These are phyloP conservation scores for Andrena flavipes DNA, from an alignment of 2,888 invertebrate species.

Conservation along the genomic window DNA sequence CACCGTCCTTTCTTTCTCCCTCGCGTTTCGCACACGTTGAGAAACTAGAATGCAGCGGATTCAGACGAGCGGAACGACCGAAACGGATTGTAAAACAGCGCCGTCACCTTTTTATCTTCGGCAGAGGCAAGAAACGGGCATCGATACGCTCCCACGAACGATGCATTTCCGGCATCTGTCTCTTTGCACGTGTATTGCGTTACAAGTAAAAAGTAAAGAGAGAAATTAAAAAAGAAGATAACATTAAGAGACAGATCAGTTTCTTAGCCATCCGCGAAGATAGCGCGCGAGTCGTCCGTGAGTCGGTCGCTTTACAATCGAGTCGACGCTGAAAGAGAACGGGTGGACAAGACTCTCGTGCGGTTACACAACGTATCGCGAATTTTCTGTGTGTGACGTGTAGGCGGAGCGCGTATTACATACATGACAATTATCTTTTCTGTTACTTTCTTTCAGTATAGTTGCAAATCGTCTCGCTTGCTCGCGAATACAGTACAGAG, in stretches of 20 bases:
- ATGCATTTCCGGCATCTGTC: background rate
- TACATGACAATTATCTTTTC: conserved; percentile 42
- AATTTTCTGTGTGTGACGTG: conserved; percentile 40
- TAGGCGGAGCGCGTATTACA: conserved; percentile 55
- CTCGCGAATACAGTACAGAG: conserved; percentile 57
- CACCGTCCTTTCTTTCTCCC: conserved; percentile 16
- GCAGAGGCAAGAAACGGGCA: conserved; percentile 48
- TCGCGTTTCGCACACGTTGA: conserved; percentile 26
- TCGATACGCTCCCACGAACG: conserved; percentile 5
- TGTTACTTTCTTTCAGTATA: conserved; percentile 58
- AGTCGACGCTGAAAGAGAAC: conserved; percentile 42
- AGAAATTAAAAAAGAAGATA: conserved; percentile 24
- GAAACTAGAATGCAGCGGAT: conserved; percentile 27
- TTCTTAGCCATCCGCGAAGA: conserved; percentile 56
- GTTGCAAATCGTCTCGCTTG: conserved; percentile 45
- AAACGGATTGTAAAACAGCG: conserved; percentile 36
- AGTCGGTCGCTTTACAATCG: conserved; percentile 55
- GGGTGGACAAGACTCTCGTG: conserved; percentile 50
- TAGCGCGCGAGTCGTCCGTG: conserved; percentile 47
- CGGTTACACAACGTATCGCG: conserved; percentile 62
- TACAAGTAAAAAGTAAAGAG: background rate
- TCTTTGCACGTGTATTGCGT: background rate
- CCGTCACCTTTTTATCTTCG: conserved; percentile 34
- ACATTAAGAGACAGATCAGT: conserved; percentile 52
- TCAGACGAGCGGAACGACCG: conserved; percentile 32